Evolutionary conservation across 64 coral and sea anemone genomes (phyloP), one percentile per base, ranked within the genome.

Genomic region (Hydrozoanthus tunicans): DNA sequence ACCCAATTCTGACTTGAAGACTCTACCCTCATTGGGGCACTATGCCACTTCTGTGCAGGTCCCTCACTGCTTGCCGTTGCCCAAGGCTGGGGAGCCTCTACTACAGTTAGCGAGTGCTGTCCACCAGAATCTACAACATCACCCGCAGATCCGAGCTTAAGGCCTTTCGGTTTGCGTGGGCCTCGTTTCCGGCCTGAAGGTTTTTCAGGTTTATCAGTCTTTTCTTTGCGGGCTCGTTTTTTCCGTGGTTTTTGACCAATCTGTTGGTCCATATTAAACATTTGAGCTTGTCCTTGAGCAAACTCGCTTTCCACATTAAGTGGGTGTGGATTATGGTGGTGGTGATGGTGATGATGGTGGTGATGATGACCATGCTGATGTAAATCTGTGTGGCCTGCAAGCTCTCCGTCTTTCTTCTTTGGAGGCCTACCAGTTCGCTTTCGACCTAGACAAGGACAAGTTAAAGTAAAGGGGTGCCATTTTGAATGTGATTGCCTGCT

Each of bases 101-200:
- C 53, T 23, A 75, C 43, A 53, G 64, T 25, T 66, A 83, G 81
- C 23, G 79, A 68, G 24, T 55, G 81, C 17, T 86, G 91, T 64
- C 90, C 92, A 88, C 89, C 90, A 79, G 91, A 82, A 82, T 93
- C 91, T 53, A 83, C 82, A 26, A 81, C 91, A 63, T 81, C 89
- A 86, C 92, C 97, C 94, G 97, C 97, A 96, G 97, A 93, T 96
- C 93, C 96, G 93, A 98, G 94, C 91, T 98, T 95, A 91, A 91
- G 84, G 82, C 89, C 91, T 96, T 93, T 99, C 9, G 97, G 94
- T 86, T 99, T 99, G 53, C 97, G 92, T 24, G 84, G 84, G 64
- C 97, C 97, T 76, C 97, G 94, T 82, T 96, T 99, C 63, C 95
- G 95, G 65, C 84, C 97, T 20, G 84, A 77, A 17, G 90, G 78